A percentile compares a stretch with the other conserved stretches of the same genome.
Evolutionary conservation across 2,797 vertebrate genomes (phyloP).

Genomic region (Moxostoma hubbsi): DNA sequence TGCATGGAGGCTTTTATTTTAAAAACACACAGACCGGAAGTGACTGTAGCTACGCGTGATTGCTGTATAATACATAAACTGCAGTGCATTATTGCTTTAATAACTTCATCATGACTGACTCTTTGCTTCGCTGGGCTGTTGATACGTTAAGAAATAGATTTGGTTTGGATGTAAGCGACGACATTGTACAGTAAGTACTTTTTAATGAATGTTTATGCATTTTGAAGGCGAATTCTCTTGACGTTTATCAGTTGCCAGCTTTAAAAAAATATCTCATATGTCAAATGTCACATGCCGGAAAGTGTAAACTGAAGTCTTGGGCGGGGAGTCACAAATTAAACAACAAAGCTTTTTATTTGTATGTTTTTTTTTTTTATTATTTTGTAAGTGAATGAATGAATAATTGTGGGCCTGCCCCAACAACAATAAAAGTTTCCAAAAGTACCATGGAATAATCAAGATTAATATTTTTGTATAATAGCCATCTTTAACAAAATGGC

Average conservation of each 20-base stretch:
- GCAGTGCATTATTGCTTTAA: background rate
- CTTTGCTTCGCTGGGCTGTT: slow-evolving; percentile 83
- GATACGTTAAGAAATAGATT: slow-evolving; percentile 82
- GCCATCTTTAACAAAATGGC: no score
- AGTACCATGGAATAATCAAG: no score
- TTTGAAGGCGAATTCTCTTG: background rate
- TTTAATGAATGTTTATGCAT: background rate
- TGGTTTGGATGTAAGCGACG: slow-evolving; percentile 88
- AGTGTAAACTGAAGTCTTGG: no score
- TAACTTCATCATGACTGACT: slow-evolving; percentile 70
- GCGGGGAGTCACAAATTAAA: background rate
- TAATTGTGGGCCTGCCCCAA: background rate
- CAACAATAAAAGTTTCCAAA: background rate
- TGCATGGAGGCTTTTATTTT: background rate
- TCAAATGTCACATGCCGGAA: background rate
- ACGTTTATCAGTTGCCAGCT: background rate
- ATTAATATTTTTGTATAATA: no score
- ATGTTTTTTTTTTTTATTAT: no score
- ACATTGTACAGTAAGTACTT: slow-evolving; percentile 86
- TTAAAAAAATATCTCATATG: background rate
- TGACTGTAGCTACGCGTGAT: background rate
- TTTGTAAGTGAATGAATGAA: no score
- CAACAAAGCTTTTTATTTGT: background rate
- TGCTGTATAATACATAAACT: background rate
- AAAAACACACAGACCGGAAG: background rate